Percentiles rank a stretch among this genome's conserved stretches.
These are phyloP conservation scores for Heterodera filipjevi DNA, from an alignment of 2,888 invertebrate species.

Conservation along the genomic window DNA sequence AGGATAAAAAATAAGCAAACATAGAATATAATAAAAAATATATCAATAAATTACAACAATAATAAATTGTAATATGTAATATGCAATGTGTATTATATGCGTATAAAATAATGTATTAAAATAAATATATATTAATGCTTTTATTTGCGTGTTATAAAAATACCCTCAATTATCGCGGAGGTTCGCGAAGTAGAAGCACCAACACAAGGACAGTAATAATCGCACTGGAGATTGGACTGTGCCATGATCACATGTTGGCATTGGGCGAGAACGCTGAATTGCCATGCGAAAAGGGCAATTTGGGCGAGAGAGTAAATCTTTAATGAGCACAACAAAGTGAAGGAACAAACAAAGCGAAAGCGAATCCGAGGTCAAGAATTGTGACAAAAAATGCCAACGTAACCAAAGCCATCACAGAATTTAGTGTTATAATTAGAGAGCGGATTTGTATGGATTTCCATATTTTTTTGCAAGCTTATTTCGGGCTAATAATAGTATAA, in stretches of 20 bases:
- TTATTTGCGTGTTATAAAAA: too few species aligned
- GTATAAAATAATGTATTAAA: too few species aligned
- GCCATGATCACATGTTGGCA: conserved; percentile 62
- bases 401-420: too few species aligned
- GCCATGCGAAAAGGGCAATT: conserved; percentile 62
- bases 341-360: neutral
- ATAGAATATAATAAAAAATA: neutral
- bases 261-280: conserved; percentile 58
- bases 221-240: conserved; percentile 60
- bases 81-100: conserved; percentile 8
- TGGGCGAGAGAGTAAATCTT: conserved; percentile 60
- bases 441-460: too few species aligned
- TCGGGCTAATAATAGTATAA: too few species aligned
- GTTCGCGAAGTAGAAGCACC: conserved; percentile 61
- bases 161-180: conserved; percentile 60
- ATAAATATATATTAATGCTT: too few species aligned
- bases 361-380: too few species aligned
- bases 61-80: neutral
- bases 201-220: conserved; percentile 64
- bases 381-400: too few species aligned
- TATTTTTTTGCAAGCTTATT: too few species aligned
- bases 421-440: too few species aligned
- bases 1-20: neutral
- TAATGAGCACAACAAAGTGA: conserved; percentile 3
- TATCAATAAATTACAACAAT: too few species aligned